Conservation (phyloP, 2,797 vertebrate species). For the Oreortyx pictus region DNA sequence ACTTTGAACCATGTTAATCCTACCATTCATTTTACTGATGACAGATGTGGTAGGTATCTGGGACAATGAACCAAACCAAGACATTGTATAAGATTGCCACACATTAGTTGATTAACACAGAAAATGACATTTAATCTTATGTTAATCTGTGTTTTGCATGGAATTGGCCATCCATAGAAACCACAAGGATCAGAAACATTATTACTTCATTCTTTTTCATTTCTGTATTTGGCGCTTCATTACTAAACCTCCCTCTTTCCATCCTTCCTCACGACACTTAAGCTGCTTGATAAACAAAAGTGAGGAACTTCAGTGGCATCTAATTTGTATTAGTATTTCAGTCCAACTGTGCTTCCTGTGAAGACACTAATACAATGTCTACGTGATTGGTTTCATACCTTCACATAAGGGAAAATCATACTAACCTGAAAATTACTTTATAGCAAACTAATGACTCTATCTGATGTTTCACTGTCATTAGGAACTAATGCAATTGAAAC, state of each 20-base stretch:
- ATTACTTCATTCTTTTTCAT: background rate
- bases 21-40: background rate
- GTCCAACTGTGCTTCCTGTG: background rate
- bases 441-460: background rate
- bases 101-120: background rate
- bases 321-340: background rate
- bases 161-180: background rate
- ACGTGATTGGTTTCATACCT: background rate
- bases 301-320: background rate
- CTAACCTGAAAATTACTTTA: background rate
- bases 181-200: background rate
- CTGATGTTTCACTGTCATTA: background rate
- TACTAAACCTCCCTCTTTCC: background rate
- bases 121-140: background rate
- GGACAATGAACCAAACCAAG: background rate
- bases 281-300: background rate
- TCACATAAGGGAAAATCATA: background rate
- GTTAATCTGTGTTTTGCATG: background rate
- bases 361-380: background rate
- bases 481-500: background rate
- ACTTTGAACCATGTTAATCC: background rate
- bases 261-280: background rate
- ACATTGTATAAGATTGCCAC: accelerated
- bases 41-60: background rate
- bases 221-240: background rate